phyloP scores from a whole-genome alignment of 2,888 invertebrate species.

The Anodontia alba region DNA sequence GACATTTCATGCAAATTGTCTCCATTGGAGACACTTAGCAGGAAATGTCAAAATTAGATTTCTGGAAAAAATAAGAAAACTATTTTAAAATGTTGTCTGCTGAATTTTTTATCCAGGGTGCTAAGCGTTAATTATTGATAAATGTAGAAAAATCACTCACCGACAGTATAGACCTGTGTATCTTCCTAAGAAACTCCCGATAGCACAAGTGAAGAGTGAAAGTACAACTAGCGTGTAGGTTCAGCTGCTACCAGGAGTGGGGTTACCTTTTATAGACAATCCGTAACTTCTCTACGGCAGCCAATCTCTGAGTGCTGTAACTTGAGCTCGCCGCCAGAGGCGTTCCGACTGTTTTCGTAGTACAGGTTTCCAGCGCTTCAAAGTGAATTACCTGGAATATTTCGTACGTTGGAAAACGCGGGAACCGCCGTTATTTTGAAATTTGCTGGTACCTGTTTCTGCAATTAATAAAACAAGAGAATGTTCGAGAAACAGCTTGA shows the following conservation, averaged over 20 bases:
- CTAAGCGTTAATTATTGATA: background rate
- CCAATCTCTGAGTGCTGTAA: slow-evolving; percentile 10
- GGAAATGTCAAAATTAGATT: no score
- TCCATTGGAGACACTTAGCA: no score
- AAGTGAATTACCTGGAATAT: slow-evolving; percentile 1
- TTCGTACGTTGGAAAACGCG: background rate
- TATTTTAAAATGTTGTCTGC: no score
- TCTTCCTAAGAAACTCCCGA: background rate
- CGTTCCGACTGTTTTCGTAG: background rate
- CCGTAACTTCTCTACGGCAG: background rate
- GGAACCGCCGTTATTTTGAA: slow-evolving; percentile 12
- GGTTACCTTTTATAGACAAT: slow-evolving; percentile 44
- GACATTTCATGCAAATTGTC: no score
- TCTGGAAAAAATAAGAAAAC: no score
- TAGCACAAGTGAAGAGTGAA: slow-evolving; percentile 17
- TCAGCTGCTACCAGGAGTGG: background rate
- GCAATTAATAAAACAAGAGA: background rate
- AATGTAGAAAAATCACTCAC: background rate
- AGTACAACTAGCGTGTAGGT: slow-evolving; percentile 3
- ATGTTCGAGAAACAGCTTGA: background rate
- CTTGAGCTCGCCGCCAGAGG: slow-evolving; percentile 1
- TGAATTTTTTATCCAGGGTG: no score
- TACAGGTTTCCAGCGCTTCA: background rate
- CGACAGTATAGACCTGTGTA: slow-evolving; percentile 8
- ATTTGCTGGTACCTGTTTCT: slow-evolving; percentile 9